Evolutionary conservation across 2,113 vertebrate species (phyloP), one percentile per base, ranked within the genome.

Genomic region (Anguilla japonica): DNA sequence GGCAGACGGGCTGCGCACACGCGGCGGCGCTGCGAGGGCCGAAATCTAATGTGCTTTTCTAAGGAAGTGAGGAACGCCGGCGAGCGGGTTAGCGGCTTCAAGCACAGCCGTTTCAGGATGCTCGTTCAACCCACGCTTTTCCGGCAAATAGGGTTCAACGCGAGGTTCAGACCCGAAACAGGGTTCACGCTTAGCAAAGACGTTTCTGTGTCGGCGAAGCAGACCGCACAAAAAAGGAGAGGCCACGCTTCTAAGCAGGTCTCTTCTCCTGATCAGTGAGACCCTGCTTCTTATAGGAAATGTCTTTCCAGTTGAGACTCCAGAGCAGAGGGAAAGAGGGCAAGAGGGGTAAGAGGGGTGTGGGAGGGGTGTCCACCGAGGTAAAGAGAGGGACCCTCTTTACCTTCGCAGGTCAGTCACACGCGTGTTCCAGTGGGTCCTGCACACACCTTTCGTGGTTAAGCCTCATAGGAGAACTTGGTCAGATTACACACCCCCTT

Each of bases 321-420:
- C 9, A 22, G 60, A 5, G 60, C 3, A 9, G 60, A 63, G 67
- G 67, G 22, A 34, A 8, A 4, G 20, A 26, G 26, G 63, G 63
- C 13, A 71, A 18, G 63, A 15, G 6, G 67, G n/a, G 67, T 11
- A 75, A 0, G n/a, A 2, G 3, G 9, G n/a, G 67, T 26, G 60
- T 26, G 71, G 8, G 71, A 13, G 29, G 26, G 5, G 71, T 29
- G n/a, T 75, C 71, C 71, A 9, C n/a, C 11, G 71, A 34, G 26
- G 4, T 13, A 60, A 39, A 83, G 82, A 83, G 34, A 0, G 7
- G 39, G 82, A 18, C n/a, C 50, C 20, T 60, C 82, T n/a, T n/a
- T n/a, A n/a, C n/a, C n/a, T n/a, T n/a, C 67, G 15, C 83, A 84
- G 60, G 40, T 78, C 83, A 84, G 13, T 84, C 83, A 41, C 83